Evolutionary conservation across 2,888 invertebrate species (phyloP).

Genomic region (Caenorhabditis zanzibari): DNA sequence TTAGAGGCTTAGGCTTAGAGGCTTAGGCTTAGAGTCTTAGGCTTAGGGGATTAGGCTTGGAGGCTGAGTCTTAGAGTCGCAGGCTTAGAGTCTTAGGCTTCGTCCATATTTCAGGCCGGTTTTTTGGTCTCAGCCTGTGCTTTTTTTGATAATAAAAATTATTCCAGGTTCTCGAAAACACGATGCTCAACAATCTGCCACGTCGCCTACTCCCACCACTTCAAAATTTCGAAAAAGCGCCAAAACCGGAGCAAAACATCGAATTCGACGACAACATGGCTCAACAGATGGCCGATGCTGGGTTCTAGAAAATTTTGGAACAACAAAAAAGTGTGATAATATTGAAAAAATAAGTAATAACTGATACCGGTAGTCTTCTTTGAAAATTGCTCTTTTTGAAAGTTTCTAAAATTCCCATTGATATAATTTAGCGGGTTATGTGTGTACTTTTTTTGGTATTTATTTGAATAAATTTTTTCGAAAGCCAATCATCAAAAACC

Average conservation of each 20-base stretch:
- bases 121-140: too few species aligned
- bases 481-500: conserved; percentile 1
- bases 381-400: background rate
- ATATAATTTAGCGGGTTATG: conserved; percentile 8
- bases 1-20: too few species aligned
- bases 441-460: background rate
- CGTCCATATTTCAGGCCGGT: too few species aligned
- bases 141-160: too few species aligned
- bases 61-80: too few species aligned
- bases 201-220: conserved; percentile 61
- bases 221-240: conserved; percentile 43
- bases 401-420: conserved; percentile 3
- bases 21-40: too few species aligned
- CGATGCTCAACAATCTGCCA: conserved; percentile 72
- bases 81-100: too few species aligned
- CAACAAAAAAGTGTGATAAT: background rate
- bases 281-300: conserved; percentile 71
- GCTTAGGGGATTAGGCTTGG: too few species aligned
- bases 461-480: conserved; percentile 11
- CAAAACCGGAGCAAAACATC: conserved; percentile 46
- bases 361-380: conserved; percentile 34
- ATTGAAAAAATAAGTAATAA: conserved; percentile 19
- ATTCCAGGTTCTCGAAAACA: conserved; percentile 69
- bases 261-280: conserved; percentile 61
- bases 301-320: conserved; percentile 51